Evolutionary conservation across 1,140 invertebrate species (phyloP).

Genomic region (Carposina sasakii): DNA sequence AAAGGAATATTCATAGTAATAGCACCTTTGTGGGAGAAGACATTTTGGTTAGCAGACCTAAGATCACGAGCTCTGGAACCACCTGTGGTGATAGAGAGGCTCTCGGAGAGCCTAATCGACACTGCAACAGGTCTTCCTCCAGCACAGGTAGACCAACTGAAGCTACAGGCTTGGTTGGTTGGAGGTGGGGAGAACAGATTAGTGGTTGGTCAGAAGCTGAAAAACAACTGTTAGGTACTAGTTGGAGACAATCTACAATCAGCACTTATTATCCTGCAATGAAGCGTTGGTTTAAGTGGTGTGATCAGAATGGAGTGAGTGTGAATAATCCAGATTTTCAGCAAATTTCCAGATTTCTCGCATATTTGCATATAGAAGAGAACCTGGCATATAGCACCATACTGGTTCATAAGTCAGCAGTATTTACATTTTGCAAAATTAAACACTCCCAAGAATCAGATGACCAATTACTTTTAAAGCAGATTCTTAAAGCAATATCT

Average conservation of each 20-base stretch:
- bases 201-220: conserved; percentile 8
- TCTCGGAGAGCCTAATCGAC: conserved; percentile 12
- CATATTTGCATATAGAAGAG: not conserved
- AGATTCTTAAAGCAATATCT: not conserved
- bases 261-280: not conserved
- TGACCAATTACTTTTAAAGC: not conserved
- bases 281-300: not conserved
- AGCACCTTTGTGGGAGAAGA: conserved; percentile 8
- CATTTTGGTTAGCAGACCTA: conserved; percentile 11
- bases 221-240: not conserved
- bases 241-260: conserved; percentile 4
- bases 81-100: conserved; percentile 7
- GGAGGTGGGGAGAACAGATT: conserved; percentile 9
- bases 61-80: conserved; percentile 1
- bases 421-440: conserved; percentile 4
- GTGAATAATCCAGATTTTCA: not conserved
- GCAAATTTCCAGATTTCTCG: not conserved
- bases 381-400: conserved; percentile 1
- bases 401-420: conserved; percentile 5
- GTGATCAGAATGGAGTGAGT: not conserved
- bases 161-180: conserved; percentile 18
- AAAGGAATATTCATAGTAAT: conserved; percentile 12
- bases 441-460: not conserved
- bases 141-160: conserved; percentile 13
- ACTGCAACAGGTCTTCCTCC: conserved; percentile 13